Evolutionary conservation across 1,140 invertebrate species (phyloP).

Genomic region (Eriosoma lanigerum): DNA sequence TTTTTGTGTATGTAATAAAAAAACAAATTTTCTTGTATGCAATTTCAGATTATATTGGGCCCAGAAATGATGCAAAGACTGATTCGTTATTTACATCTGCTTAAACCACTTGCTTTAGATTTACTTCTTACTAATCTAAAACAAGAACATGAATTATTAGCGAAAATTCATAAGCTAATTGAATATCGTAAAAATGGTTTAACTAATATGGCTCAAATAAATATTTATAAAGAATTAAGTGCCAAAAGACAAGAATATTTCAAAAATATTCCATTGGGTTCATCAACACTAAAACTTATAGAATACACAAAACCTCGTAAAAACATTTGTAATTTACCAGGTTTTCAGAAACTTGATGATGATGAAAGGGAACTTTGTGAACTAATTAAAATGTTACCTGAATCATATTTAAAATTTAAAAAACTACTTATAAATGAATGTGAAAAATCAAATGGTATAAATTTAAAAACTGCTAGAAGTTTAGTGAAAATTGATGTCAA

Average conservation of each 20-base stretch:
- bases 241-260: slow-evolving; percentile 55
- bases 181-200: slow-evolving; percentile 74
- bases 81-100: slow-evolving; percentile 72
- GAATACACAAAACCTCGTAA: slow-evolving; percentile 66
- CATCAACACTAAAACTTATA: not conserved
- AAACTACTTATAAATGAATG: slow-evolving; percentile 73
- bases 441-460: slow-evolving; percentile 69
- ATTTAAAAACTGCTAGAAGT: slow-evolving; percentile 75
- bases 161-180: slow-evolving; percentile 69
- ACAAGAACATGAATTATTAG: slow-evolving; percentile 73
- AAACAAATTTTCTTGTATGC: slow-evolving; percentile 34
- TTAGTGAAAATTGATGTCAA: slow-evolving; percentile 92
- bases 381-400: slow-evolving; percentile 70
- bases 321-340: slow-evolving; percentile 75
- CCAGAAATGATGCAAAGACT: slow-evolving; percentile 65
- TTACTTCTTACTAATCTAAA: slow-evolving; percentile 60
- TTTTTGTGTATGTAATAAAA: not conserved
- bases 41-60: slow-evolving; percentile 52
- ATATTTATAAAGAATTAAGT: slow-evolving; percentile 68
- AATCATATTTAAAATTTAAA: slow-evolving; percentile 77
- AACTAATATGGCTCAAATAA: slow-evolving; percentile 66
- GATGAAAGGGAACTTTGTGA: slow-evolving; percentile 78
- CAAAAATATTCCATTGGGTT: not conserved
- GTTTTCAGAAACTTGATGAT: slow-evolving; percentile 72
- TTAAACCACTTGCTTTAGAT: slow-evolving; percentile 73